These are phyloP conservation scores for Nansenia antarctica DNA, from an alignment of 2,113 vertebrate genomes.

Conservation along the genomic window DNA sequence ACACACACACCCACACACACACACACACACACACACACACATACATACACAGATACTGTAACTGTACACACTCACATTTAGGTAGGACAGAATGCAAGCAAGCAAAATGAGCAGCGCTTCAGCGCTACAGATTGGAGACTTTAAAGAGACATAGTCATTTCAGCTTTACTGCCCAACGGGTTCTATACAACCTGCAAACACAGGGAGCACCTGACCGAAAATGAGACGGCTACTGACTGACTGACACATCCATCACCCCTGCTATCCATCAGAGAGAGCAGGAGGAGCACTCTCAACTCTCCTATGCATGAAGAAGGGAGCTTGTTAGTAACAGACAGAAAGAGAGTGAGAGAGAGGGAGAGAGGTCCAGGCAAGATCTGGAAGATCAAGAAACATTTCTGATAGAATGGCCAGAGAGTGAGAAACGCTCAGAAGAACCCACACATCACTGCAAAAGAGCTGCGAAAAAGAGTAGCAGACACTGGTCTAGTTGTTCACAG, in stretches of 20 bases:
- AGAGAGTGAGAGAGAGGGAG: not conserved
- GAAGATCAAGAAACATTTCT: not conserved
- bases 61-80: too few relatives aligned
- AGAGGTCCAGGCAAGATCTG: not conserved
- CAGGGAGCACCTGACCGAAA: constrained; percentile 52
- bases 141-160: constrained; percentile 7
- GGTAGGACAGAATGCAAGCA: constrained; percentile 27
- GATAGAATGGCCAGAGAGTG: too few relatives aligned
- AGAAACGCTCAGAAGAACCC: too few relatives aligned
- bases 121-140: constrained; percentile 44
- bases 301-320: constrained; percentile 61
- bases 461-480: too few relatives aligned
- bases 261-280: constrained; percentile 54
- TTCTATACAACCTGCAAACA: constrained; percentile 50
- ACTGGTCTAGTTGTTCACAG: too few relatives aligned
- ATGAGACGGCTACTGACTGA: constrained; percentile 48
- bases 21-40: too few relatives aligned
- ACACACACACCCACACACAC: too few relatives aligned
- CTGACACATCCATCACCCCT: constrained; percentile 68
- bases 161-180: constrained; percentile 36
- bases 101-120: constrained; percentile 28
- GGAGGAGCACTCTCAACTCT: constrained; percentile 30
- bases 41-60: not conserved
- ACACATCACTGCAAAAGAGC: too few relatives aligned
- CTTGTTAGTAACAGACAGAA: constrained; percentile 51